Conservation (phyloP, 1,140 invertebrate species). For the Drosophila elegans region DNA sequence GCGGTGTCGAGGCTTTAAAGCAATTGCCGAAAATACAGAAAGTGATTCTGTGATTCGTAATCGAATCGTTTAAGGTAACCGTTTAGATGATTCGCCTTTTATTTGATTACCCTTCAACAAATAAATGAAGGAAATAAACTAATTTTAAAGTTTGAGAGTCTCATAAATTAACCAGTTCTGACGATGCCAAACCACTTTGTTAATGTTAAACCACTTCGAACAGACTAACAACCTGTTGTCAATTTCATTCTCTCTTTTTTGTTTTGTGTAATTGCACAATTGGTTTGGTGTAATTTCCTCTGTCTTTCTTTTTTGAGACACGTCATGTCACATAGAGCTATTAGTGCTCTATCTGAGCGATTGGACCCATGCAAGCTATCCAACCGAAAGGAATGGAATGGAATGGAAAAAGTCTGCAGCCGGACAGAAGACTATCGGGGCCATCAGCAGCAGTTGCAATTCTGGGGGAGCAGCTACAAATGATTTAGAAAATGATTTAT, state of each 20-base stretch:
- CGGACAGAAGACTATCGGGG: constrained; percentile 7
- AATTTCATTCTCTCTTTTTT: not conserved
- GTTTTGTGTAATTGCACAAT: constrained; percentile 7
- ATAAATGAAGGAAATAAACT: no score
- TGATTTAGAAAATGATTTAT: constrained; percentile 83
- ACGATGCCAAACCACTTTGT: no score
- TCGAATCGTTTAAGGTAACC: no score
- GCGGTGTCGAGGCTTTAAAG: not conserved
- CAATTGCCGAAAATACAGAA: not conserved
- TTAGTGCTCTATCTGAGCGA: constrained; percentile 2
- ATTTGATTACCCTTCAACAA: no score
- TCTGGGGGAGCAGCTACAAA: constrained; percentile 61
- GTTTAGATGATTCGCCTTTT: no score
- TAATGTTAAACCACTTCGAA: not conserved
- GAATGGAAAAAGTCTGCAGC: constrained; percentile 41
- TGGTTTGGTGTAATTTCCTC: not conserved
- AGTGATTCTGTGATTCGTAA: not conserved
- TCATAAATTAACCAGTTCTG: no score
- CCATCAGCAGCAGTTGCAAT: constrained; percentile 54
- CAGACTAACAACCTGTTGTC: not conserved
- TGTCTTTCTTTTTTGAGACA: not conserved
- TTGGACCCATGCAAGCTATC: constrained; percentile 4
- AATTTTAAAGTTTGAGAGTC: no score
- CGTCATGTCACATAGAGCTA: not conserved
- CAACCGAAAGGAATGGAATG: constrained; percentile 35